Conservation (phyloP, 2,113 vertebrate species). For the Ochotona princeps region DNA sequence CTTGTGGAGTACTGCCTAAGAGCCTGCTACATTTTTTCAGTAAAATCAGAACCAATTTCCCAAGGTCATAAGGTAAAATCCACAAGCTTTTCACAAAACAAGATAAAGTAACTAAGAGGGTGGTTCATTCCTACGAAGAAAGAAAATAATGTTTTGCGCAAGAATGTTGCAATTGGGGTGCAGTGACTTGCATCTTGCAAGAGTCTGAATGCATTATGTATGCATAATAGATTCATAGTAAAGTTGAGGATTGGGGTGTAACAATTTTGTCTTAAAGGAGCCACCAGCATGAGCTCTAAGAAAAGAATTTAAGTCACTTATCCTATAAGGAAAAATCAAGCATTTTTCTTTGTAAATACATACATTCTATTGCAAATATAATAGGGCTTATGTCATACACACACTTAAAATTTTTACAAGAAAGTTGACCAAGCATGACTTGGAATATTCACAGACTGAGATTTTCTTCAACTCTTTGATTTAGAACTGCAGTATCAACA, state of each 20-base stretch:
- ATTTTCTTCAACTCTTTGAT: not conserved
- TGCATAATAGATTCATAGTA: conserved; percentile 64
- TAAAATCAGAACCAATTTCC: conserved; percentile 79
- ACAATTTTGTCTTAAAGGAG: conserved; percentile 56
- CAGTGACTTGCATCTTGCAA: conserved; percentile 16
- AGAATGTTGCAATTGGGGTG: conserved; percentile 45
- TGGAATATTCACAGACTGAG: conserved; percentile 17
- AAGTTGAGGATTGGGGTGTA: conserved; percentile 53
- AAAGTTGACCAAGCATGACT: conserved; percentile 46
- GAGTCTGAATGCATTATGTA: conserved; percentile 48
- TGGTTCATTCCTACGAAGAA: not conserved
- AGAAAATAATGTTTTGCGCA: conserved; percentile 11
- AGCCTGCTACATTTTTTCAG: conserved; percentile 76
- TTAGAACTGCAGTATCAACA: conserved; percentile 48
- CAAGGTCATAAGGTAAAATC: conserved; percentile 76
- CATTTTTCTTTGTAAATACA: conserved; percentile 40
- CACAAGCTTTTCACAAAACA: conserved; percentile 64
- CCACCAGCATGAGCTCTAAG: conserved; percentile 10
- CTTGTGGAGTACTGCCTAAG: conserved; percentile 83
- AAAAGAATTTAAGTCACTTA: conserved; percentile 40
- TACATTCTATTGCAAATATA: conserved; percentile 20
- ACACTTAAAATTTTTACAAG: conserved; percentile 54
- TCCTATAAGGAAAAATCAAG: conserved; percentile 9
- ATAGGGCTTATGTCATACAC: not conserved
- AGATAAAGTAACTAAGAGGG: conserved; percentile 65